phyloP scores from a whole-genome alignment of 2,888 invertebrate species.

The Noctuana brunneofusca region DNA sequence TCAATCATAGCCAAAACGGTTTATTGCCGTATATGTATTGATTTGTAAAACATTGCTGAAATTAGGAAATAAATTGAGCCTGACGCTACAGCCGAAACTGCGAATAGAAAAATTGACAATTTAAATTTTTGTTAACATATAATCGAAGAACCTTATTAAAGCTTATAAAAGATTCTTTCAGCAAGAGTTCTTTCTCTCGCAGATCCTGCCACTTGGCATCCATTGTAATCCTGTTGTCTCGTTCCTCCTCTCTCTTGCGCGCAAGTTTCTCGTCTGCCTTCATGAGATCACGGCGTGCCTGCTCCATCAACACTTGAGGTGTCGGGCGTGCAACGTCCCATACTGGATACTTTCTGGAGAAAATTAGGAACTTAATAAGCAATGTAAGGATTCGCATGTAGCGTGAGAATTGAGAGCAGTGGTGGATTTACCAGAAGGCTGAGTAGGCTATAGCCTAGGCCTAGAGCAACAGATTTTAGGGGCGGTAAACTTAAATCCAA shows the following conservation, averaged over 20 bases:
- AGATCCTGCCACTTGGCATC: conserved; percentile 82
- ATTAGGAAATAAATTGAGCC: too few relatives aligned
- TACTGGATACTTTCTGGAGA: conserved; percentile 84
- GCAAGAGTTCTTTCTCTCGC: conserved; percentile 72
- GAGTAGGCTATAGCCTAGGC: too few relatives aligned
- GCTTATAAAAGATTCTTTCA: conserved; percentile 83
- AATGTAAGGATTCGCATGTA: too few relatives aligned
- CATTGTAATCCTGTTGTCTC: conserved; percentile 65
- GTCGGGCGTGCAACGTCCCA: conserved; percentile 83
- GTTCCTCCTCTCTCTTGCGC: conserved; percentile 69
- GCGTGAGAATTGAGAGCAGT: too few relatives aligned
- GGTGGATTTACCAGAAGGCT: too few relatives aligned
- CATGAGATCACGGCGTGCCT: conserved; percentile 77
- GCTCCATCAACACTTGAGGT: conserved; percentile 81
- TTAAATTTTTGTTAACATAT: background rate
- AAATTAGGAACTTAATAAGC: too few relatives aligned
- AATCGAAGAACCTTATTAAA: conserved; percentile 85
- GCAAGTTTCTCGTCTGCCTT: conserved; percentile 75
- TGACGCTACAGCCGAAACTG: too few relatives aligned
- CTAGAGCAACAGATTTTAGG: too few relatives aligned
- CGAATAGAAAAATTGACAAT: background rate
- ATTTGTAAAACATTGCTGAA: too few relatives aligned
- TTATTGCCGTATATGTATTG: too few relatives aligned
- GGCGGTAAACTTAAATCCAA: too few relatives aligned
- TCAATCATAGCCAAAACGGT: too few relatives aligned